Percentiles rank a stretch among this genome's conserved stretches.
phyloP scores from a whole-genome alignment of 2,888 invertebrate genomes.

The Sicus ferrugineus region DNA sequence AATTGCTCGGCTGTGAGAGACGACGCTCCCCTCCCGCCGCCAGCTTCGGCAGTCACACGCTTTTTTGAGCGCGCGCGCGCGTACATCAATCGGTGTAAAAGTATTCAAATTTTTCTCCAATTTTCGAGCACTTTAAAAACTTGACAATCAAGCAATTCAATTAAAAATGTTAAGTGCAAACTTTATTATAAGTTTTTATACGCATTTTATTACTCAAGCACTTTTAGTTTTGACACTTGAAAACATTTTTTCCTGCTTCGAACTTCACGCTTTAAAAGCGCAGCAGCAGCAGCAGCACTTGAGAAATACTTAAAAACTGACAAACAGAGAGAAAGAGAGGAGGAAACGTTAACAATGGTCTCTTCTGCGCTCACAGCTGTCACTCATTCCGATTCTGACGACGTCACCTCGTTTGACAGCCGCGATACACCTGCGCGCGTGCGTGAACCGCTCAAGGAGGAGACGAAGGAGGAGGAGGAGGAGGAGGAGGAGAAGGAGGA shows the following conservation, averaged over 20 bases:
- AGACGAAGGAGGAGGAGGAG: no score
- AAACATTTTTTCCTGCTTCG: not conserved
- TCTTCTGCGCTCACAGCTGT: not conserved
- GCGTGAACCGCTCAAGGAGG: slow-evolving; percentile 29
- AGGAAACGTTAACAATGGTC: not conserved
- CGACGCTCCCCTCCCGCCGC: not conserved
- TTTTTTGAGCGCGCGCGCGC: no score
- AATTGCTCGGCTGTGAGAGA: not conserved
- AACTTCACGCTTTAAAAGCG: no score
- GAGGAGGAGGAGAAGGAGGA: no score
- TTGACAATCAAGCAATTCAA: not conserved
- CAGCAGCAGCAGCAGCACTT: no score
- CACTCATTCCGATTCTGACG: slow-evolving; percentile 8
- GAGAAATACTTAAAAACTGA: not conserved
- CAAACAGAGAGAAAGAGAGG: not conserved
- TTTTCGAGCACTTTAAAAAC: not conserved
- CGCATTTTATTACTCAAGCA: not conserved
- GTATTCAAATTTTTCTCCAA: not conserved
- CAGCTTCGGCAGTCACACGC: not conserved
- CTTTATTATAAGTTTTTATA: not conserved
- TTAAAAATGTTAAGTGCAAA: slow-evolving; percentile 11
- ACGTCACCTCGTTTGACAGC: slow-evolving; percentile 1
- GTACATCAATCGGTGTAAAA: not conserved
- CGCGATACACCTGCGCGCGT: slow-evolving; percentile 35
- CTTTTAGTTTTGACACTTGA: not conserved